A percentile compares a stretch with the other conserved stretches of the same genome.
phyloP scores from a whole-genome alignment of 2,797 vertebrate genomes.

The Girardinus metallicus region DNA sequence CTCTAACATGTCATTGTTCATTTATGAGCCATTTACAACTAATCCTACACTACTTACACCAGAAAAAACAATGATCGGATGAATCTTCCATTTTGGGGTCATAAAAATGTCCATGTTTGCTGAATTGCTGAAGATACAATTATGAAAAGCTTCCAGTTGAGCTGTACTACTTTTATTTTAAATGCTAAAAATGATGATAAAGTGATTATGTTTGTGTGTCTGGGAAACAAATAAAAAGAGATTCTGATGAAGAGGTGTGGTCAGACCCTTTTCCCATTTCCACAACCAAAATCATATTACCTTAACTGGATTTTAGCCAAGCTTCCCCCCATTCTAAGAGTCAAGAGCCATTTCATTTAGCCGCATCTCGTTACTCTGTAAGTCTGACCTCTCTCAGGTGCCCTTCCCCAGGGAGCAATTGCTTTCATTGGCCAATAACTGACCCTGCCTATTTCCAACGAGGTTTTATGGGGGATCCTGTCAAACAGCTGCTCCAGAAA shows the following conservation, averaged over 20 bases:
- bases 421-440: constrained; percentile 60
- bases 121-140: neutral
- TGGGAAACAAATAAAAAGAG: neutral
- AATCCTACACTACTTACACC: constrained; percentile 19
- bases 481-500: constrained; percentile 72
- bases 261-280: constrained; percentile 12
- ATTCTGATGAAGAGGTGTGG: constrained; percentile 21
- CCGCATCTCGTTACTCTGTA: constrained; percentile 60
- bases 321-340: constrained; percentile 43
- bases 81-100: neutral
- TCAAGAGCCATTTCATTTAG: constrained; percentile 71
- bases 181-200: neutral
- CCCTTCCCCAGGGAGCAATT: constrained; percentile 63
- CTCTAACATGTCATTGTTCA: constrained; percentile 41
- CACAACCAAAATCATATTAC: constrained; percentile 49
- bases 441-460: constrained; percentile 52
- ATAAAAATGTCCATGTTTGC: neutral
- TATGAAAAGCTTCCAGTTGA: neutral
- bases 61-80: constrained; percentile 16
- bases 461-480: constrained; percentile 65
- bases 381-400: constrained; percentile 68
- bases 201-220: neutral
- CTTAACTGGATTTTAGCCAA: constrained; percentile 50
- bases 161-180: neutral
- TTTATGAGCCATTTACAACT: constrained; percentile 33